These are phyloP conservation scores for Ancistrus triradiatus DNA, from an alignment of 2,113 vertebrate genomes.

Conservation along the genomic window DNA sequence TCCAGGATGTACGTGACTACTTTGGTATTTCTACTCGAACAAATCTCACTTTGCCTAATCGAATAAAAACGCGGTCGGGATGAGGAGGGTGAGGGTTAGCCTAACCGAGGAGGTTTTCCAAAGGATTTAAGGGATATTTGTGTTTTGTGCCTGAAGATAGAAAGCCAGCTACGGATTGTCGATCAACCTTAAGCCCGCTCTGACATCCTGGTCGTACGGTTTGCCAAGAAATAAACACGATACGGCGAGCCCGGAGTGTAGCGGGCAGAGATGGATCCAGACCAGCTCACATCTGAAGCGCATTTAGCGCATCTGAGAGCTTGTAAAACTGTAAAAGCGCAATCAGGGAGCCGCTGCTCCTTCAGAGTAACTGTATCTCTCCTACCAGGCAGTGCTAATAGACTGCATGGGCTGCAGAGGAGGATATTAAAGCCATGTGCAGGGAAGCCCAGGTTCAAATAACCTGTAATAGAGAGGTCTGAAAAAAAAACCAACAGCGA, in stretches of 20 bases:
- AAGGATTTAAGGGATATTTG: conserved; percentile 23
- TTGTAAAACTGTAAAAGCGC: conserved; percentile 50
- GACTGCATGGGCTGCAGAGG: conserved; percentile 14
- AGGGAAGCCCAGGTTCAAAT: conserved; percentile 32
- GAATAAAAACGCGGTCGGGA: neutral
- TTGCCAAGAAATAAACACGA: conserved; percentile 38
- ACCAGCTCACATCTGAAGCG: conserved; percentile 45
- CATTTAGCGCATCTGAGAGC: conserved; percentile 47
- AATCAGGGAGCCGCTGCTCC: conserved; percentile 45
- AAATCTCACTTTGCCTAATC: conserved; percentile 20
- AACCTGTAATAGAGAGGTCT: conserved; percentile 34
- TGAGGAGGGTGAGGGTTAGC: neutral
- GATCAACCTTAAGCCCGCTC: conserved; percentile 11
- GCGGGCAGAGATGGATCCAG: conserved; percentile 27
- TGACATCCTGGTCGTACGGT: conserved; percentile 31
- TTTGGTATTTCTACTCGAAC: conserved; percentile 12
- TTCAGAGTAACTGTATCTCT: conserved; percentile 46
- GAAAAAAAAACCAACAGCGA: neutral
- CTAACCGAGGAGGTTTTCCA: conserved; percentile 13
- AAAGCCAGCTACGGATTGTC: conserved; percentile 31
- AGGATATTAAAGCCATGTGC: conserved; percentile 49
- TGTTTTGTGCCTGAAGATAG: conserved; percentile 24
- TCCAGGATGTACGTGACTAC: conserved; percentile 1
- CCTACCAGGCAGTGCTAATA: conserved; percentile 34
- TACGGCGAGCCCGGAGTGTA: conserved; percentile 30